These are phyloP conservation scores for Centrocercus urophasianus DNA, from an alignment of 2,113 vertebrate genomes.

Conservation along the genomic window DNA sequence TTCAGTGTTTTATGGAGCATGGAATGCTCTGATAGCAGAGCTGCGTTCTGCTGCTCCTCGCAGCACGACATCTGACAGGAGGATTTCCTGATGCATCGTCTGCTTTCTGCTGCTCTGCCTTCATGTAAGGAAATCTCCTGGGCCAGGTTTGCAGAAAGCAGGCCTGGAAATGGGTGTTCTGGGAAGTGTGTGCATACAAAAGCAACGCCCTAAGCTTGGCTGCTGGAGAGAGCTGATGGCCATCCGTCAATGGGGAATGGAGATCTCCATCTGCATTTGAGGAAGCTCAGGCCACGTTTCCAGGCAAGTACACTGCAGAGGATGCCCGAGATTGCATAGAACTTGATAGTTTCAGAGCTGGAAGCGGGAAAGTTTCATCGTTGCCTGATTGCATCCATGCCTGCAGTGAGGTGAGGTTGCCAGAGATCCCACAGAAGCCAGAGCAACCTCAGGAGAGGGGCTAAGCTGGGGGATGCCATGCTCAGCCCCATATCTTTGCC, in stretches of 20 bases:
- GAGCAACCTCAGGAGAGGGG: too few species aligned
- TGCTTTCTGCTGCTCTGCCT: not conserved
- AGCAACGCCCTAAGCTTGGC: not conserved
- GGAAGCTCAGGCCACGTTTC: not conserved
- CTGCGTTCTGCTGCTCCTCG: not conserved
- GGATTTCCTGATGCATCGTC: not conserved
- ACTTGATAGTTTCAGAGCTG: not conserved
- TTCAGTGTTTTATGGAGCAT: rapidly evolving
- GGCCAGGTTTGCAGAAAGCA: not conserved
- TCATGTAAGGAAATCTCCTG: rapidly evolving
- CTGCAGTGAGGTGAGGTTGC: not conserved
- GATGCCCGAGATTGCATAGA: not conserved
- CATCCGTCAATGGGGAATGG: not conserved
- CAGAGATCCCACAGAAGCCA: not conserved
- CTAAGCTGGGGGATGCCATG: not conserved
- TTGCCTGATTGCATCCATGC: not conserved
- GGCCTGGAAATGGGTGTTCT: not conserved
- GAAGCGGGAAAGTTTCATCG: not conserved
- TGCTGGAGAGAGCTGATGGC: not conserved
- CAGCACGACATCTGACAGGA: not conserved
- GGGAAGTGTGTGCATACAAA: not conserved
- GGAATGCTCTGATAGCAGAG: not conserved
- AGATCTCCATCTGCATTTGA: not conserved
- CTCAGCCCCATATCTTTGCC: not conserved
- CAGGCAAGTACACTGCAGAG: not conserved